Conservation (phyloP, 2,797 vertebrate genomes). For the Pangasius larnaudii region DNA sequence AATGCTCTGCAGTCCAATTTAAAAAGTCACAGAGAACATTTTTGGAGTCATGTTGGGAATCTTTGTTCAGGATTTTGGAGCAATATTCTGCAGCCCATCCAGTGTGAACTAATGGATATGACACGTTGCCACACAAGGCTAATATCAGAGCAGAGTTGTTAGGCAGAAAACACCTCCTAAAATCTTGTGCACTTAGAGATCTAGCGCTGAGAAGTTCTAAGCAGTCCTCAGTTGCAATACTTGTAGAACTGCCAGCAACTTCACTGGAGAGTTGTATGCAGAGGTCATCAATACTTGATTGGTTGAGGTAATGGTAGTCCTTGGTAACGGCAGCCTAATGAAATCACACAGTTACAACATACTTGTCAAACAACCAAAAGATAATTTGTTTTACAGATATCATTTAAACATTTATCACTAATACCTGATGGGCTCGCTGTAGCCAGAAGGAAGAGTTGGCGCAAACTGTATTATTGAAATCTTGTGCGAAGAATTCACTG, state of each 20-base stretch:
- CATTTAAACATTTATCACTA: background rate
- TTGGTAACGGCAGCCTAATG: conserved; percentile 71
- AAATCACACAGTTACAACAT: conserved; percentile 35
- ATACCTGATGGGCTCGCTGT: conserved; percentile 78
- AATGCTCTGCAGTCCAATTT: conserved; percentile 70
- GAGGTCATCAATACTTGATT: conserved; percentile 77
- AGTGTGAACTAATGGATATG: conserved; percentile 65
- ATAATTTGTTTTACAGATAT: background rate
- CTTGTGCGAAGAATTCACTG: conserved; percentile 82
- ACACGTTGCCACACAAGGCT: conserved; percentile 72
- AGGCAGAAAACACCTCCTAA: conserved; percentile 85
- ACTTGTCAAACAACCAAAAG: background rate
- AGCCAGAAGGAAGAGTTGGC: conserved; percentile 83
- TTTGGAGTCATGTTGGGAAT: conserved; percentile 55
- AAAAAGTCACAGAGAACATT: conserved; percentile 73
- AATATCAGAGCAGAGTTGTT: conserved; percentile 77
- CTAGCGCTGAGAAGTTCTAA: conserved; percentile 71
- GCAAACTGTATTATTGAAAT: conserved; percentile 87
- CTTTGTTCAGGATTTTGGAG: conserved; percentile 66
- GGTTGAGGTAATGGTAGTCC: conserved; percentile 74
- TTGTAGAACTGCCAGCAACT: conserved; percentile 43
- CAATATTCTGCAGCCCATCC: conserved; percentile 77
- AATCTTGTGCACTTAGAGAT: conserved; percentile 77
- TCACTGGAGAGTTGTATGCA: conserved; percentile 76
- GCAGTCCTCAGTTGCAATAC: conserved; percentile 70